phyloP scores from a whole-genome alignment of 2,888 invertebrate genomes.

The Arenicola marina region DNA sequence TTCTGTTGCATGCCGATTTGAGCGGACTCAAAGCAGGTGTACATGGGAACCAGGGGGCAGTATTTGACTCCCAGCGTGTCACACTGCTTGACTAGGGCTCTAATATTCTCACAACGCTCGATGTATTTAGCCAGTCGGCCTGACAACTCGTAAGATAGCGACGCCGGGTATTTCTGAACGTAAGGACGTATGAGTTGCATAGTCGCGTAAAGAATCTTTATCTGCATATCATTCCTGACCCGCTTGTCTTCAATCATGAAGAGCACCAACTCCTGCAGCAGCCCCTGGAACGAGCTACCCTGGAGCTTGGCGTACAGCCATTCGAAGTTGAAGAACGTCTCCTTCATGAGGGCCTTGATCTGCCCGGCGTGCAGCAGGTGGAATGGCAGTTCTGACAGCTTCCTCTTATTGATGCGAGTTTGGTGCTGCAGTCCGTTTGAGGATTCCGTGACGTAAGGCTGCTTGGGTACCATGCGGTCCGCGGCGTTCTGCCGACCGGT shows the following conservation, averaged over 20 bases:
- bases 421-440: background rate
- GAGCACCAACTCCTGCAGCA: slow-evolving; percentile 79
- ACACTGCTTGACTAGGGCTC: slow-evolving; percentile 70
- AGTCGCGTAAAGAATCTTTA: slow-evolving; percentile 21
- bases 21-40: slow-evolving; percentile 8
- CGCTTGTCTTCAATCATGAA: slow-evolving; percentile 10
- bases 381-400: slow-evolving; percentile 50
- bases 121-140: slow-evolving; percentile 90
- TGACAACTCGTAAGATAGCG: slow-evolving; percentile 83
- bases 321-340: slow-evolving; percentile 93
- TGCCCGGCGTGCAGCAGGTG: slow-evolving; percentile 40
- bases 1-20: slow-evolving; percentile 4
- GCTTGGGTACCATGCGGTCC: slow-evolving; percentile 46
- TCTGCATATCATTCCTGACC: slow-evolving; percentile 3
- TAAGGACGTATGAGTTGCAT: slow-evolving; percentile 25
- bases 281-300: slow-evolving; percentile 91
- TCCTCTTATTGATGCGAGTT: slow-evolving; percentile 43
- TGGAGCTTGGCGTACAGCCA: slow-evolving; percentile 94
- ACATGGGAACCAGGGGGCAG: slow-evolving; percentile 9
- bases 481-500: slow-evolving; percentile 30
- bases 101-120: slow-evolving; percentile 73
- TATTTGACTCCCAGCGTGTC: slow-evolving; percentile 50
- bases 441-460: slow-evolving; percentile 36
- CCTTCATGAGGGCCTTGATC: slow-evolving; percentile 86
- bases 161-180: slow-evolving; percentile 29